These are phyloP conservation scores for Pseudanteris insignis DNA, from an alignment of 2,888 invertebrate species.

Conservation along the genomic window DNA sequence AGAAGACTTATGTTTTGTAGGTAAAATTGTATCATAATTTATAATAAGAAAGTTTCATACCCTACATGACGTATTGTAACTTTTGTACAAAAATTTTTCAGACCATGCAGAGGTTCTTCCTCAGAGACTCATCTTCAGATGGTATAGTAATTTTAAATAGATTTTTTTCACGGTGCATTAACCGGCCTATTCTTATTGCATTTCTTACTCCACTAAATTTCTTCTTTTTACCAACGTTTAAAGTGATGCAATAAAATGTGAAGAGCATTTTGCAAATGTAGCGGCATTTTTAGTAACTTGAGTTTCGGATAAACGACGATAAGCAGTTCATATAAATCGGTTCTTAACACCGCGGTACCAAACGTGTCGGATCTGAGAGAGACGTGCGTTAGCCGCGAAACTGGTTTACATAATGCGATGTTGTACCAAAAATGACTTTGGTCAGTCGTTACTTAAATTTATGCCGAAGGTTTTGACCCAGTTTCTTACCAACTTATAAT, in stretches of 20 bases:
- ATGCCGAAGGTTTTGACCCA: constrained; percentile 50
- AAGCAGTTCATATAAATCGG: constrained; percentile 51
- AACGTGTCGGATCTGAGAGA: constrained; percentile 35
- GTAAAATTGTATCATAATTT: too few species aligned
- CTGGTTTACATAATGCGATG: constrained; percentile 54
- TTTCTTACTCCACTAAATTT: constrained; percentile 8
- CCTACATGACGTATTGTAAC: too few species aligned
- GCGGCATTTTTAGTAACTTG: constrained; percentile 48
- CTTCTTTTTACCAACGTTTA: constrained; percentile 9
- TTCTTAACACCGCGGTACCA: constrained; percentile 48
- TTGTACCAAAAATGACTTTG: constrained; percentile 52
- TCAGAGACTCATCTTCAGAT: too few species aligned
- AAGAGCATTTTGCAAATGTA: constrained; percentile 37
- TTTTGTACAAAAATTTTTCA: constrained; percentile 6
- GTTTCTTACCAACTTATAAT: constrained; percentile 43
- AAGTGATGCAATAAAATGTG: constrained; percentile 25
- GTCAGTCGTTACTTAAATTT: constrained; percentile 55
- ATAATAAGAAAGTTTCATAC: too few species aligned
- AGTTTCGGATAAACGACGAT: constrained; percentile 48
- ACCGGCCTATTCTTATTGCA: constrained; percentile 2
- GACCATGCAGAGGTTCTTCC: constrained; percentile 2
- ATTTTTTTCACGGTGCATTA: too few species aligned
- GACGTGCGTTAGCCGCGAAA: constrained; percentile 41
- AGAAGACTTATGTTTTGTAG: too few species aligned
- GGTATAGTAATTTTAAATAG: too few species aligned